Evolutionary conservation across 2,113 vertebrate genomes (phyloP).

Genomic region (Girardinichthys multiradiatus): DNA sequence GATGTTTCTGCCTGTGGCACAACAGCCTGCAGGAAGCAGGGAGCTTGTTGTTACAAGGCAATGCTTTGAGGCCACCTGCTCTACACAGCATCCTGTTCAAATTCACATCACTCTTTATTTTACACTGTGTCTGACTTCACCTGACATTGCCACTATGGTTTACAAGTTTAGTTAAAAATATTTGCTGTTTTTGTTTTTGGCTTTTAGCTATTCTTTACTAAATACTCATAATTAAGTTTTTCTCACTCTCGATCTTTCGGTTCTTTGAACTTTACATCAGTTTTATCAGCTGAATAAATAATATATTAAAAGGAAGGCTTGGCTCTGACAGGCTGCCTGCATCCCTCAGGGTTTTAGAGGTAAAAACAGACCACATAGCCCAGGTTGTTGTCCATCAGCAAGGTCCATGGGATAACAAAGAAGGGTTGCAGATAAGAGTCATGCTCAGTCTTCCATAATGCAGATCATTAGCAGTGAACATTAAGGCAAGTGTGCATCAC

Average conservation of each 20-base stretch:
- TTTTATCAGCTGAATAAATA: conserved; percentile 59
- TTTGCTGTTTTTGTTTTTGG: background rate
- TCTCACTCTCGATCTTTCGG: conserved; percentile 25
- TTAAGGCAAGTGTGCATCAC: conserved; percentile 37
- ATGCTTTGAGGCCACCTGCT: conserved; percentile 43
- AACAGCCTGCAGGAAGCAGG: conserved; percentile 42
- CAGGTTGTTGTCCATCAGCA: conserved; percentile 30
- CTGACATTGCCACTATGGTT: background rate
- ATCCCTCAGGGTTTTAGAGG: conserved; percentile 35
- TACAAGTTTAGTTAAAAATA: conserved; percentile 2
- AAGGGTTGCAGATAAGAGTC: conserved; percentile 25
- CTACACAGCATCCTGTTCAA: background rate
- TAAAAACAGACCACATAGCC: conserved; percentile 40
- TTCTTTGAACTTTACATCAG: conserved; percentile 28
- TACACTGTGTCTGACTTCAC: background rate
- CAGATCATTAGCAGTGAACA: conserved; percentile 41
- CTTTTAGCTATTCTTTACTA: background rate
- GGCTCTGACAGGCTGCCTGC: conserved; percentile 53
- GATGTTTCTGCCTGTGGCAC: conserved; percentile 54
- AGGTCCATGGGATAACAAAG: conserved; percentile 29
- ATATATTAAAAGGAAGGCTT: conserved; percentile 62
- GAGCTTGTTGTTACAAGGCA: conserved; percentile 26
- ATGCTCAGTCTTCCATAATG: conserved; percentile 52
- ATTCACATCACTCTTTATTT: conserved; percentile 17
- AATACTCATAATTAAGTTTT: conserved; percentile 10